Evolutionary conservation across 2,888 invertebrate genomes (phyloP), one percentile per base, ranked within the genome.

Genomic region (Lamellibrachia columna): DNA sequence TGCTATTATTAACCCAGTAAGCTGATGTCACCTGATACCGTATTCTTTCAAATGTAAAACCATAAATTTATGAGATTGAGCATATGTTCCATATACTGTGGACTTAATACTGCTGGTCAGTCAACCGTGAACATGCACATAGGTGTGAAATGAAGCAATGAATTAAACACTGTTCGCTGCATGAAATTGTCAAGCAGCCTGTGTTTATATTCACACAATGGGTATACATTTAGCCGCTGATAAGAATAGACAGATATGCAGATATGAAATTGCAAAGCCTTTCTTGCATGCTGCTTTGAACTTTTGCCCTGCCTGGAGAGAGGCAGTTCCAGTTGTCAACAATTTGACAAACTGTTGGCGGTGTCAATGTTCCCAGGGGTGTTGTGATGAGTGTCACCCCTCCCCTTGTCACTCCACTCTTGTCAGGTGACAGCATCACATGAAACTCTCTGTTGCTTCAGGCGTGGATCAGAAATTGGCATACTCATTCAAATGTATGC

Each of bases 231-330:
- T 75, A 75, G 75, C 22, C 22, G n/a, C 75, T 75, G 75, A 75
- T 75, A 75, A 75, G 75, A 75, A 75, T 75, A 75, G 75, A 15
- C 15, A 75, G 22, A 75, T 75, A 75, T 22, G 75, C 75, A 75
- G 75, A 75, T 75, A 75, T 75, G 75, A 75, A 75, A 75, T 75
- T 75, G 75, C 75, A 75, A 22, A n/a, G 75, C 75, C n/a, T 75
- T 75, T 75, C 75, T 75, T 75, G 75, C 75, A 75, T 75, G 15
- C 75, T 75, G 22, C 15, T 3, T 75, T 75, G 75, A 75, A 75
- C 75, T 75, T 75, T 75, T 75, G 75, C 75, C 75, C 75, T 75
- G 75, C 75, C n/a, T 75, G 22, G n/a, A 75, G 75, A 75, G 40
- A 22, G 75, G 15, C 22, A 6, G 22, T 75, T 75, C 75, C 75